phyloP scores from a whole-genome alignment of 2,888 invertebrate genomes.

The Diabrotica balteata region DNA sequence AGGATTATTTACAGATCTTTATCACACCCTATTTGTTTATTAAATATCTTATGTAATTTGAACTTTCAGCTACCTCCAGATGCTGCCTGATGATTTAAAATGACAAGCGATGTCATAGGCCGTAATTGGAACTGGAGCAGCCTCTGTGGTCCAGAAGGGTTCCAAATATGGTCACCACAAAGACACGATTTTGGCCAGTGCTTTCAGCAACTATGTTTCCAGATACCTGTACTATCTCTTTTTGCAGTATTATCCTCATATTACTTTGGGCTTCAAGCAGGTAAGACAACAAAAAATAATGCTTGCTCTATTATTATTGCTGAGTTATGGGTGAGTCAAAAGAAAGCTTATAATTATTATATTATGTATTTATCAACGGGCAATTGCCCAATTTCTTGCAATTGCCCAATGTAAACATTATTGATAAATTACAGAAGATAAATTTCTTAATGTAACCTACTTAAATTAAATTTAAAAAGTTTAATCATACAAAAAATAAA shows the following conservation, averaged over 20 bases:
- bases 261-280: constrained; percentile 75
- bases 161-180: constrained; percentile 73
- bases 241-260: constrained; percentile 82
- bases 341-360: no score
- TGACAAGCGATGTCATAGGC: constrained; percentile 3
- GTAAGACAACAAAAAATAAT: background rate
- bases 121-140: constrained; percentile 74
- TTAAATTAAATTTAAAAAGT: no score
- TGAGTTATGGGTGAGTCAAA: no score
- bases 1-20: no score
- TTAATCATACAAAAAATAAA: no score
- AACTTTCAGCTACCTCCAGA: background rate
- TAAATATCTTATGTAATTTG: background rate
- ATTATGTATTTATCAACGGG: no score
- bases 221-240: constrained; percentile 79
- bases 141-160: constrained; percentile 77
- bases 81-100: background rate
- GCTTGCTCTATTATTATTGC: no score
- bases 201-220: constrained; percentile 83
- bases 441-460: no score
- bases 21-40: no score
- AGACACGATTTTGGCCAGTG: constrained; percentile 82
- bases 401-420: no score
- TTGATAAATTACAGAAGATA: no score
- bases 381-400: no score